These are phyloP conservation scores for Nycticorax nycticorax DNA, from an alignment of 2,113 vertebrate species.

Conservation along the genomic window DNA sequence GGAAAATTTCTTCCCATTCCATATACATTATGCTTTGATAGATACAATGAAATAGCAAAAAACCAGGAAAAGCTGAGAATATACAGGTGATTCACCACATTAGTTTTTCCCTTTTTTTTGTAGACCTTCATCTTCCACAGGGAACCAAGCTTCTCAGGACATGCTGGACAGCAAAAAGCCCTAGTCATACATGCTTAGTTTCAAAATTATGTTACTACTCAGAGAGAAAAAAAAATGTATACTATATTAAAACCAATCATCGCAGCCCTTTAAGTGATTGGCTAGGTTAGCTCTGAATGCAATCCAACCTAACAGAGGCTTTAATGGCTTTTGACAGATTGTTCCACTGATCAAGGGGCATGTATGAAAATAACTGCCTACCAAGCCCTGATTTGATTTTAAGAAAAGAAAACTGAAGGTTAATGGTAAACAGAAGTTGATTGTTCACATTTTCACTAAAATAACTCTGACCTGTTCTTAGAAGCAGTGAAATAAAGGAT, in stretches of 20 bases:
- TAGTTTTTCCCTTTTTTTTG: neutral
- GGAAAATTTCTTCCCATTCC: neutral
- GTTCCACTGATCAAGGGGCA: constrained; percentile 75
- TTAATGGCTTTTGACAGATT: constrained; percentile 78
- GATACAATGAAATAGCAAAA: constrained; percentile 4
- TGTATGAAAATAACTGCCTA: constrained; percentile 70
- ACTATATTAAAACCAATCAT: constrained; percentile 76
- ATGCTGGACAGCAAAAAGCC: constrained; percentile 45
- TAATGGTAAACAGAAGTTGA: constrained; percentile 78
- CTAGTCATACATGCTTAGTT: constrained; percentile 73
- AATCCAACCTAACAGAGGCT: constrained; percentile 67
- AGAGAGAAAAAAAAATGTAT: constrained; percentile 74
- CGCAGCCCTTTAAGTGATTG: constrained; percentile 56
- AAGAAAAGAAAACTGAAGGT: constrained; percentile 73
- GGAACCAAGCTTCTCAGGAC: constrained; percentile 36
- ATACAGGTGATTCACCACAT: constrained; percentile 13
- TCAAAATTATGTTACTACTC: constrained; percentile 71
- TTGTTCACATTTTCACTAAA: constrained; percentile 68
- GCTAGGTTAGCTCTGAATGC: constrained; percentile 73
- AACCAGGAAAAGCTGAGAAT: neutral
- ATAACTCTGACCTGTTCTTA: constrained; percentile 65
- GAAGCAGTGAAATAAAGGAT: constrained; percentile 55
- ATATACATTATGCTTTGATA: neutral
- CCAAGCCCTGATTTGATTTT: constrained; percentile 77
- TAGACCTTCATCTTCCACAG: constrained; percentile 22